Base-by-base conservation (phyloP, 2,797 vertebrate species). In the Margarornis squamiger region DNA sequence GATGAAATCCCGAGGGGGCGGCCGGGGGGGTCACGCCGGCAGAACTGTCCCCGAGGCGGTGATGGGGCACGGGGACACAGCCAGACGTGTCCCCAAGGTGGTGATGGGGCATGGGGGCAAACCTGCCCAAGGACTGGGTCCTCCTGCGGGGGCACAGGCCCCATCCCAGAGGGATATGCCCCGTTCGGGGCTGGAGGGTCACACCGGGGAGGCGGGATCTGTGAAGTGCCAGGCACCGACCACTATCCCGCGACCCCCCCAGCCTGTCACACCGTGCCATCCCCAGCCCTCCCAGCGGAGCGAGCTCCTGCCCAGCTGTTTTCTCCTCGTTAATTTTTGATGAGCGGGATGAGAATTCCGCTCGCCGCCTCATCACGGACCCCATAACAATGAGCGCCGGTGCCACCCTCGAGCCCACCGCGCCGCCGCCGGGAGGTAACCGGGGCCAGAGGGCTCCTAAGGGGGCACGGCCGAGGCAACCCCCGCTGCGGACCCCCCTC, bases 271-370 rank as follows among this genome's bases (percentile, higher is more conserved):
- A 1, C 84, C 4, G 32, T 48, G 54, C 30, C 74, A 39, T 38
- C 62, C 29, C 32, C 73, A 8, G 41, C 41, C 39, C 30, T 34
- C 51, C 71, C 17, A 32, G 46, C 1, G 1, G 52, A 12, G 45
- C 55, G 1, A 41, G 67, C 76, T 74, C 58, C 71, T 45, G 75
- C 78, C 80, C 74, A 1, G 46, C 67, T 78, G 75, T 73, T 95
- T 86, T 22, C 67, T 63, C 32, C 88, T 66, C 13, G 32, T 95
- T 95, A 94, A 96, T 95, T 86, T 92, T 95, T 86, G 90, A 94
- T 93, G 87, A 85, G 67, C 3, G 3, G 13, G 71, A 77, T 86
- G 95, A 62, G 88, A 45, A 88, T 92, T 65, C n/a, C 21, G 41
- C 80, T 1, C 57, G 12, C 20, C 0, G 22, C 19, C 5, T 67